These are phyloP conservation scores for Thermophis baileyi DNA, from an alignment of 2,113 vertebrate genomes.

Conservation along the genomic window DNA sequence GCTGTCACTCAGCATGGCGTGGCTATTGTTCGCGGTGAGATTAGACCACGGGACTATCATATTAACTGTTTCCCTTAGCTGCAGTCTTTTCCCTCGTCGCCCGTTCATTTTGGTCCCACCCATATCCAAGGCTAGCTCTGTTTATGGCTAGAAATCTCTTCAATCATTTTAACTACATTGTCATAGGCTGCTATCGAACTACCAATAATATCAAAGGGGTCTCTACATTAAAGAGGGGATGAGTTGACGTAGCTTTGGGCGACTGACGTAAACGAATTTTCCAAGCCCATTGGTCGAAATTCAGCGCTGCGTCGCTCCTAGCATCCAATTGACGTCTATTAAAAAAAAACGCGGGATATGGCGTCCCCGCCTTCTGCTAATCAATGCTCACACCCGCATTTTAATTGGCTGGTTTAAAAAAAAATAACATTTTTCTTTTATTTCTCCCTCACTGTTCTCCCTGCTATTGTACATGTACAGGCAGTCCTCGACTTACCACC, in stretches of 20 bases:
- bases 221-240: background rate
- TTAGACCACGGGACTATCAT: background rate
- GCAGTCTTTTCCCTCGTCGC: background rate
- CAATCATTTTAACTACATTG: background rate
- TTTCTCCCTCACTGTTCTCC: background rate
- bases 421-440: background rate
- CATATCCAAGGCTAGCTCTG: background rate
- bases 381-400: accelerated
- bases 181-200: background rate
- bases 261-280: background rate
- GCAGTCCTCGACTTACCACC: too few species aligned
- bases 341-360: background rate
- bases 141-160: background rate
- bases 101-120: background rate
- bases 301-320: too few species aligned
- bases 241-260: background rate
- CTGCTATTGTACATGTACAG: background rate
- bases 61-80: background rate
- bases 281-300: background rate
- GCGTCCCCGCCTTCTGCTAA: background rate
- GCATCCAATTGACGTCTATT: background rate
- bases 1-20: background rate
- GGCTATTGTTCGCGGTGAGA: background rate
- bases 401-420: constrained; percentile 4
- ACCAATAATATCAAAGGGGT: background rate